Conservation (phyloP, 2,888 invertebrate species). For the Metopia argyrocephala region DNA sequence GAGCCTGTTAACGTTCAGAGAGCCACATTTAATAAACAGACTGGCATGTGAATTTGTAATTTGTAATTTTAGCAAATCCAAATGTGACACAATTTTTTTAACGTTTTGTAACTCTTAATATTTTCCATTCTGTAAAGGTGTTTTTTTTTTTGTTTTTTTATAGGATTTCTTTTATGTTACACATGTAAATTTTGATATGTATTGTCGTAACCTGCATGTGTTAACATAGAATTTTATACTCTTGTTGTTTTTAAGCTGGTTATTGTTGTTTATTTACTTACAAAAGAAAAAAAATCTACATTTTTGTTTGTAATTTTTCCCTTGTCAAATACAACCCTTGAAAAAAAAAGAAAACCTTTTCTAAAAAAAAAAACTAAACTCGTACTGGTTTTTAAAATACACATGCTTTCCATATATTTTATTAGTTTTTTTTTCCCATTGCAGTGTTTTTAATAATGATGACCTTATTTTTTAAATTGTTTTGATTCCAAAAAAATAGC, state of each 20-base stretch:
- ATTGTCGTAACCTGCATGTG: constrained; percentile 12
- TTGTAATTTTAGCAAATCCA: too few relatives aligned
- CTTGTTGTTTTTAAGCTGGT: constrained; percentile 2
- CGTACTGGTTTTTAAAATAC: background rate
- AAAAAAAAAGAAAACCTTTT: background rate
- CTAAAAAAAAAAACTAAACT: background rate
- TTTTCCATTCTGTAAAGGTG: background rate
- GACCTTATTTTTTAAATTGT: background rate
- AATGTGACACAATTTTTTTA: background rate
- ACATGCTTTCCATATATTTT: background rate
- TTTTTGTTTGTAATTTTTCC: background rate
- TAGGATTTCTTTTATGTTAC: constrained; percentile 7
- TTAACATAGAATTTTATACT: constrained; percentile 30
- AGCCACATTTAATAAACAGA: too few relatives aligned
- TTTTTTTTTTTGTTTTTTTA: background rate
- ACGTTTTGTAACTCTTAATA: background rate
- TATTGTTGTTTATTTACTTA: background rate
- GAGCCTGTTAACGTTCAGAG: too few relatives aligned
- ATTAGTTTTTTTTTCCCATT: background rate
- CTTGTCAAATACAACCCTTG: background rate
- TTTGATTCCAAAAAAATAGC: background rate
- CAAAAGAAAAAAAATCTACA: background rate
- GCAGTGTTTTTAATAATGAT: background rate
- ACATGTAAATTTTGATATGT: constrained; percentile 32
- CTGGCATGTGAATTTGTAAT: too few relatives aligned